phyloP scores from a whole-genome alignment of 2,113 vertebrate genomes.

The Prunella fulvescens region DNA sequence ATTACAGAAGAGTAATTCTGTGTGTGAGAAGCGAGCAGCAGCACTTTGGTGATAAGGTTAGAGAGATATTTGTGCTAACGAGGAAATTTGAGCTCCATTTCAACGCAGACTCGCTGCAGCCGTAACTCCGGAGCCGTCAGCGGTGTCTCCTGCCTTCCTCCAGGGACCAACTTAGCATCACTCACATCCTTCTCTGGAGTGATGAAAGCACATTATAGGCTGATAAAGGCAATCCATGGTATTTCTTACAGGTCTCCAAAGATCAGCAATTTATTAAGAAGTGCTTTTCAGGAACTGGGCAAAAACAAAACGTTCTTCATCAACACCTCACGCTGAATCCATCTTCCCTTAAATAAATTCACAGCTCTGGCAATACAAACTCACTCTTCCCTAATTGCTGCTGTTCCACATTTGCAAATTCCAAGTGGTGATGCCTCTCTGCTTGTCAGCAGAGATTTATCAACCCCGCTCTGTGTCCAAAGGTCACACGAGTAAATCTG shows the following conservation, averaged over 20 bases:
- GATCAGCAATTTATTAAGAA: constrained; percentile 55
- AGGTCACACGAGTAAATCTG: neutral
- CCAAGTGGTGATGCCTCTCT: neutral
- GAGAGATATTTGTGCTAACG: neutral
- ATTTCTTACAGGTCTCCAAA: constrained; percentile 44
- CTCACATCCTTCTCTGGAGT: constrained; percentile 27
- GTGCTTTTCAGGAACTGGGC: constrained; percentile 16
- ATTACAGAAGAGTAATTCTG: neutral
- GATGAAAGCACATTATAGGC: constrained; percentile 43
- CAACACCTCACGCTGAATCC: neutral
- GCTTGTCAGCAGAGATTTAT: neutral
- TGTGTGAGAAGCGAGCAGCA: neutral
- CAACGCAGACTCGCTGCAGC: neutral
- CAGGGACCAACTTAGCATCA: constrained; percentile 29
- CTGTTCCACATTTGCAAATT: neutral
- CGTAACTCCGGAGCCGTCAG: neutral
- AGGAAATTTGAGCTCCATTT: constrained; percentile 15
- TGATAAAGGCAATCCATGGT: constrained; percentile 46
- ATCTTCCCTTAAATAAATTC: constrained; percentile 5
- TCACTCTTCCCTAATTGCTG: neutral
- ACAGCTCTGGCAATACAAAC: neutral
- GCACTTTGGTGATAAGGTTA: neutral
- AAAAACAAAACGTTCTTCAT: neutral
- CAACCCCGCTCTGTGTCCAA: neutral
- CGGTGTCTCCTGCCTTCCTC: constrained; percentile 3